Conservation (phyloP, 2,113 vertebrate species). For the Tenebrosternarchus preto region DNA sequence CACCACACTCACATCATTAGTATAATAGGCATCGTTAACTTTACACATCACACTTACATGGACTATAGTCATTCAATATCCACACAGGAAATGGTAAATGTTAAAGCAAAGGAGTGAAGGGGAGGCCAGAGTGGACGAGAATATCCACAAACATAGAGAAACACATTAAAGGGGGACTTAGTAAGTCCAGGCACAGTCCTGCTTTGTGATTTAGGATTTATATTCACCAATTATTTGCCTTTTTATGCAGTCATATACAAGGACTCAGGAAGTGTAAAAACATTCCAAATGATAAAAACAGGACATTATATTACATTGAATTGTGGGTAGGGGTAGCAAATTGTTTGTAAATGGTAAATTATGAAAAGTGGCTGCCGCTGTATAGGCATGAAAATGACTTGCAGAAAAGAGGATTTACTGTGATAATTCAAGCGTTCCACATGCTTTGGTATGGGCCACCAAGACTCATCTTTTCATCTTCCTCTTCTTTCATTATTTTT, state of each 20-base stretch:
- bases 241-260: not conserved
- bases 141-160: too few relatives aligned
- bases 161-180: too few relatives aligned
- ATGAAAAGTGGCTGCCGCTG: slow-evolving; percentile 11
- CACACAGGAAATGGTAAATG: slow-evolving; percentile 5
- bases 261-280: not conserved
- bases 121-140: not conserved
- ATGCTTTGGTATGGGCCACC: not conserved
- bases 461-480: slow-evolving; percentile 4
- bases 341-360: slow-evolving; percentile 32
- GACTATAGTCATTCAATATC: slow-evolving; percentile 1
- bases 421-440: slow-evolving; percentile 21
- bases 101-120: not conserved
- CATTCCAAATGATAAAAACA: not conserved
- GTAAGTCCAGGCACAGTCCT: too few relatives aligned
- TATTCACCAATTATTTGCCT: not conserved
- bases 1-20: slow-evolving; percentile 45
- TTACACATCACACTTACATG: slow-evolving; percentile 6
- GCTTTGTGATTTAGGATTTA: not conserved
- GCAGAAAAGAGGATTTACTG: slow-evolving; percentile 11
- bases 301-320: slow-evolving; percentile 1
- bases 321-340: slow-evolving; percentile 17
- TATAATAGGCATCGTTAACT: slow-evolving; percentile 48
- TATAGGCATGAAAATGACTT: slow-evolving; percentile 29
- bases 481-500: slow-evolving; percentile 7